These are phyloP conservation scores for Microchrysa polita DNA, from an alignment of 2,888 invertebrate genomes.

Conservation along the genomic window DNA sequence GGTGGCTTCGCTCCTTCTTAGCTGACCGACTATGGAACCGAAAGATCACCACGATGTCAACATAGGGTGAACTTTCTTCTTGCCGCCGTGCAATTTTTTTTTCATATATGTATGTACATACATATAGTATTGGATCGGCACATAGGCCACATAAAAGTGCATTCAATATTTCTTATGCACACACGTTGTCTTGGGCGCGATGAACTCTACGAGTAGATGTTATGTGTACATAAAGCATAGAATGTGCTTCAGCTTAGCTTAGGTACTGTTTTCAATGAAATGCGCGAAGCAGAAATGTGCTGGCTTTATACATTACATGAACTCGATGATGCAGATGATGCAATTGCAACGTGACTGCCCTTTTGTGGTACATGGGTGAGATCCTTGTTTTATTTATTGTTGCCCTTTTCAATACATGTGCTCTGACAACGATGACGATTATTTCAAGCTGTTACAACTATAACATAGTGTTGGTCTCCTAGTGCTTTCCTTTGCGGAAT, in stretches of 20 bases:
- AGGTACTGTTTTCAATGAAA: not conserved
- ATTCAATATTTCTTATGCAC: constrained; percentile 9
- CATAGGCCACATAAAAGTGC: constrained; percentile 19
- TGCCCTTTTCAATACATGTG: constrained; percentile 22
- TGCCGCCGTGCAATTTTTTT: not conserved
- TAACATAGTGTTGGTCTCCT: not conserved
- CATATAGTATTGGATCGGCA: too few relatives aligned
- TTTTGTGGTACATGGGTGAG: constrained; percentile 16
- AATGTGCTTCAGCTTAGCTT: not conserved
- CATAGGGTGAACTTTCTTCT: constrained; percentile 13
- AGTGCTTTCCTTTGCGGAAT: not conserved
- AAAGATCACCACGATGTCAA: not conserved
- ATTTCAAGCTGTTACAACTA: not conserved
- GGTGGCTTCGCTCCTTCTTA: not conserved
- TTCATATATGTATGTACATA: not conserved
- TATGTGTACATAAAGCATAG: not conserved
- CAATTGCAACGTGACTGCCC: constrained; percentile 39
- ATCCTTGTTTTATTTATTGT: constrained; percentile 9
- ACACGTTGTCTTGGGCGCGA: constrained; percentile 33
- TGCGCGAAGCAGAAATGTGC: not conserved
- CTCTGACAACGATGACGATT: not conserved
- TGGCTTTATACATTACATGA: not conserved
- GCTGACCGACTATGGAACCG: not conserved
- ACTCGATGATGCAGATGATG: constrained; percentile 23
- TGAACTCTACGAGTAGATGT: constrained; percentile 25